Conservation (phyloP, 1,140 invertebrate species). For the Penaeus vannamei region DNA sequence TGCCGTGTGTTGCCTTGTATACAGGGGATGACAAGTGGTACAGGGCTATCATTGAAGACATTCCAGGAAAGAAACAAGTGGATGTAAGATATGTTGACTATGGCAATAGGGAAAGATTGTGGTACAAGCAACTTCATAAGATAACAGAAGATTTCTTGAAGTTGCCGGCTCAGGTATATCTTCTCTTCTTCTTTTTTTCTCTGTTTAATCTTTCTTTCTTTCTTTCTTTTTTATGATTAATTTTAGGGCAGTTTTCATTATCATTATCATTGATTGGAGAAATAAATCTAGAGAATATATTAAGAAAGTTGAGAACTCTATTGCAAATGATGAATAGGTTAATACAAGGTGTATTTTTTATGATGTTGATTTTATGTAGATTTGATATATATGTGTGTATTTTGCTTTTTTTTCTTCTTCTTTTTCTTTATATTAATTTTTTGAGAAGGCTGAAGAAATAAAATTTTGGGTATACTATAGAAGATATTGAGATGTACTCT, state of each 20-base stretch:
- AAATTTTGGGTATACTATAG: no score
- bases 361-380: no score
- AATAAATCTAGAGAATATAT: no score
- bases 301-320: no score
- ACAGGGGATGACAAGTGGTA: constrained; percentile 72
- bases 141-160: constrained; percentile 37
- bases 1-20: constrained; percentile 72
- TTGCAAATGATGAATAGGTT: no score
- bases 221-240: neutral
- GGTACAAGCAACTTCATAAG: constrained; percentile 46
- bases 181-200: neutral
- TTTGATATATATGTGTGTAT: no score
- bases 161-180: constrained; percentile 40
- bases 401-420: no score
- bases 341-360: no score
- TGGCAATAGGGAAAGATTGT: constrained; percentile 47
- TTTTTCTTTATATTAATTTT: no score
- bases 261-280: neutral
- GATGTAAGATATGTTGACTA: constrained; percentile 54
- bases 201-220: neutral
- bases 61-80: constrained; percentile 60
- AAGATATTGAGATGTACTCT: no score
- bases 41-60: constrained; percentile 71
- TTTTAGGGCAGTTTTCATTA: neutral
- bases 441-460: no score